phyloP scores from a whole-genome alignment of 2,888 invertebrate genomes.

The Lasioglossum leucozonium region DNA sequence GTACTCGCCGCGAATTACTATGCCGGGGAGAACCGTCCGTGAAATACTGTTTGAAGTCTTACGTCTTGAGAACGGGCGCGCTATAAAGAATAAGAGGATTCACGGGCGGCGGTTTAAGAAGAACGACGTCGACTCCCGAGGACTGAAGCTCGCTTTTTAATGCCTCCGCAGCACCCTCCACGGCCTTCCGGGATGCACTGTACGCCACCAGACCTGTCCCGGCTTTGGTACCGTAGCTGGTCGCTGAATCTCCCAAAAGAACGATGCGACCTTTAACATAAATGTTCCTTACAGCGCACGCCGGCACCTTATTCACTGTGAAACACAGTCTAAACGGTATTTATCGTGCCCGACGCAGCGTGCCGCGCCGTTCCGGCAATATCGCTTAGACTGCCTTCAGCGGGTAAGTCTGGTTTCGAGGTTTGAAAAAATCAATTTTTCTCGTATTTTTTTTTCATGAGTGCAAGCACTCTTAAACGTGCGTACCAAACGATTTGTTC shows the following conservation, averaged over 20 bases:
- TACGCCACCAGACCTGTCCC: slow-evolving; percentile 86
- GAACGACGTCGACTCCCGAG: slow-evolving; percentile 90
- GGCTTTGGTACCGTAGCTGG: slow-evolving; percentile 84
- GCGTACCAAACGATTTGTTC: too few relatives aligned
- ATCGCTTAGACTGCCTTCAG: neutral
- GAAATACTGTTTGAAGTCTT: slow-evolving; percentile 57
- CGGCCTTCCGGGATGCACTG: slow-evolving; percentile 89
- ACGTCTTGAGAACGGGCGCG: slow-evolving; percentile 79
- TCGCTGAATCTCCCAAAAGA: slow-evolving; percentile 77
- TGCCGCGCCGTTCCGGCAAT: too few relatives aligned
- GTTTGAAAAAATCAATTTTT: slow-evolving; percentile 2
- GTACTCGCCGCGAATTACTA: neutral
- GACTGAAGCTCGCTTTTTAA: slow-evolving; percentile 89
- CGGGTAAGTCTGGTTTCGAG: neutral
- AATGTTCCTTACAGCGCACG: slow-evolving; percentile 11
- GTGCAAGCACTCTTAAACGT: too few relatives aligned
- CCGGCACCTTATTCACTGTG: neutral
- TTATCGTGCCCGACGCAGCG: neutral
- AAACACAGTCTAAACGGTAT: neutral
- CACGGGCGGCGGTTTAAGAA: slow-evolving; percentile 88
- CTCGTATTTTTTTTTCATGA: neutral
- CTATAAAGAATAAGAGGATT: slow-evolving; percentile 79
- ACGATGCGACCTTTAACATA: slow-evolving; percentile 77
- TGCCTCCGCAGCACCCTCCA: slow-evolving; percentile 92
- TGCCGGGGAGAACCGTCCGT: slow-evolving; percentile 1